Base-by-base conservation (phyloP, 2,888 invertebrate genomes). In the Agonopterix heracliana region DNA sequence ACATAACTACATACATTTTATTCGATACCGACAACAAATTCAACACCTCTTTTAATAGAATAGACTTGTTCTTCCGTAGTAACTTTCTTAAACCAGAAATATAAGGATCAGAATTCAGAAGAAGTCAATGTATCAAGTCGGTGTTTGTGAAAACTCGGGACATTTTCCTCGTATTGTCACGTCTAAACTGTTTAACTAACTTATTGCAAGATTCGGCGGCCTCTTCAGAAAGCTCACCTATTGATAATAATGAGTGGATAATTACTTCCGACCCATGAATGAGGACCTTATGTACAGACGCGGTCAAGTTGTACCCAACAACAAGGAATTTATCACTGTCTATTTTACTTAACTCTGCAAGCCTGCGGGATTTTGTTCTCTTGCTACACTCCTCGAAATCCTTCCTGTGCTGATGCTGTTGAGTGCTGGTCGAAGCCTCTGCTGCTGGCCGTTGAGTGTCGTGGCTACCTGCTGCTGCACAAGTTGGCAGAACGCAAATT, bases 201-300 rank as follows among this genome's bases (percentile, higher is more conserved):
- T 44, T 49, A 17, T 45, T 45, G 11, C 13, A 41, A 35, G 46
- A 11, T 34, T 50, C 46, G 4, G 50, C 50, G 12, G 49, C 49
- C 17, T 49, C 49, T 49, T 46, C 49, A 5, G 43, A 46, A 8
- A 49, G 14, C 12, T 45, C 49, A 9, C 48, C 45, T 26, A 48
- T 45, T 11, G 48, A 48, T 11, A 45, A 38, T 3, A 45, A 34
- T 2, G 38, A 5, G 7, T 8, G 9, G 7, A 8, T 9, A 35
- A 35, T 44, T 2, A 48, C 34, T 4, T 48, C 45, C 5, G 48
- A 40, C 8, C 45, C 41, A 34, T 45, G 42, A 43, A 44, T 38
- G 1, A 48, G 26, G 7, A 48, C 38, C 26, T 48, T 44, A 26
- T 46, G 34, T 9, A 47, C 42, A 3, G 47, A 43, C 2, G 47